Evolutionary conservation across 2,797 vertebrate genomes (phyloP), one percentile per base, ranked within the genome.

Genomic region (Sebastes matsubarae): DNA sequence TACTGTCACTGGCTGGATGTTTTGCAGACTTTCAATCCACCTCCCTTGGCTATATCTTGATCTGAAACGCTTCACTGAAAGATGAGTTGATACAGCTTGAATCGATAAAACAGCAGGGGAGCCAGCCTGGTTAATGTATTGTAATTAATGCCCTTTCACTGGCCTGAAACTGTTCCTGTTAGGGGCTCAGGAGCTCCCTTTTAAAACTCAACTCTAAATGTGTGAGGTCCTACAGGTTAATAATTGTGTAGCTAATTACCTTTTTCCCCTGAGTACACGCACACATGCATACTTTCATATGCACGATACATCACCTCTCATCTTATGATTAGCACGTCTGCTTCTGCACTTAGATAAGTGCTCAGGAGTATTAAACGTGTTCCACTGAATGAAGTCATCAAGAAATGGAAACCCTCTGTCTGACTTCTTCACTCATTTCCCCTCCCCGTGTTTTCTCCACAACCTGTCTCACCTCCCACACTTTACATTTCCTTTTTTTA

Each of bases 321-420:
- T 79, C 73, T 81, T 76, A 74, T 77, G 54, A 86, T 88, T 77
- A 86, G 76, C 79, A 22, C 8, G 84, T 90, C 90, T 93, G 92
- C 78, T 92, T 84, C 84, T 89, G 82, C 61, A 69, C 85, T 90
- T 34, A 88, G 57, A 81, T 38, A 73, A 61, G 54, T 29, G 50
- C 87, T 74, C 79, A 7, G 25, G 60, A 80, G 81, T 79, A 69
- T 86, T 77, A 58, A 80, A 73, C n/a, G 1, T 87, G 76, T 84
- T 90, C 69, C 77, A 73, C 78, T 50, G 66, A 86, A 88, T 91
- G 83, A 90, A 89, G 82, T 93, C 89, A 92, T 84, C 66, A 77
- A 80, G 71, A 81, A 87, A 88, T 81, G 67, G 86, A 85, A 84
- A 69, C 61, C 68, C 82, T 72, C 68, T 5, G 59, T 82, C 72